Percentiles rank a stretch among this genome's conserved stretches.
Conservation (phyloP, 2,888 invertebrate genomes). For the Branchipolynoe longqiensis region DNA sequence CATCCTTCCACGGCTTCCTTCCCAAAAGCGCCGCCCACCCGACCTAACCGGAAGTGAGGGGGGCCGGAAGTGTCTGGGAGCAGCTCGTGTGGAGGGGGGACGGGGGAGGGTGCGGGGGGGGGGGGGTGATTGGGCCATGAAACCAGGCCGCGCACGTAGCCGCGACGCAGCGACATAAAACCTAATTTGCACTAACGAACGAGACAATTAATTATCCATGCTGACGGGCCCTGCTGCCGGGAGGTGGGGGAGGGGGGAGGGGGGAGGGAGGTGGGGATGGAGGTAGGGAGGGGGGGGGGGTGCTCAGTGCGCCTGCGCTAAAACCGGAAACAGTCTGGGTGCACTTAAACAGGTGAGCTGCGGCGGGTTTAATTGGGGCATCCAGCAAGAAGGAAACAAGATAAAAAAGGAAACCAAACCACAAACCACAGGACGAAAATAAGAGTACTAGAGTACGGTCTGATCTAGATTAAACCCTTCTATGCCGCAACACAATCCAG, state of each 20-base stretch:
- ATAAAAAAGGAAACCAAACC: too few species aligned
- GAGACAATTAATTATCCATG: constrained; percentile 55
- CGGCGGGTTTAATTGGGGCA: constrained; percentile 44
- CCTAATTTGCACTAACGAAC: constrained; percentile 55
- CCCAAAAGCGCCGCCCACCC: too few species aligned
- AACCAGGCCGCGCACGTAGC: neutral
- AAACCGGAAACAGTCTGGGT: constrained; percentile 47
- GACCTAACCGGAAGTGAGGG: too few species aligned
- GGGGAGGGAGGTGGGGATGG: too few species aligned
- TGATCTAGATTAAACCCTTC: too few species aligned
- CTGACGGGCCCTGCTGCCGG: neutral
- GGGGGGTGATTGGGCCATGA: constrained; percentile 4
- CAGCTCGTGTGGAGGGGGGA: neutral
- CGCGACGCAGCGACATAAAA: constrained; percentile 30
- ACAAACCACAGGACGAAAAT: too few species aligned
- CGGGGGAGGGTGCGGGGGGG: too few species aligned
- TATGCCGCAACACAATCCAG: too few species aligned
- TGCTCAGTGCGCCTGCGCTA: constrained; percentile 29
- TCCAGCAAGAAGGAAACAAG: neutral
- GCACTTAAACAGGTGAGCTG: neutral
- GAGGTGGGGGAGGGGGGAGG: too few species aligned
- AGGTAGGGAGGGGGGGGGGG: neutral
- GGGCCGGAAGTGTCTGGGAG: neutral
- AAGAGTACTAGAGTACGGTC: too few species aligned
- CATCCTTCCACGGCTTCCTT: too few species aligned